A percentile compares a stretch with the other conserved stretches of the same genome.
These are phyloP conservation scores for Artemia sp. DNA, from an alignment of 2,888 invertebrate genomes.

Conservation along the genomic window DNA sequence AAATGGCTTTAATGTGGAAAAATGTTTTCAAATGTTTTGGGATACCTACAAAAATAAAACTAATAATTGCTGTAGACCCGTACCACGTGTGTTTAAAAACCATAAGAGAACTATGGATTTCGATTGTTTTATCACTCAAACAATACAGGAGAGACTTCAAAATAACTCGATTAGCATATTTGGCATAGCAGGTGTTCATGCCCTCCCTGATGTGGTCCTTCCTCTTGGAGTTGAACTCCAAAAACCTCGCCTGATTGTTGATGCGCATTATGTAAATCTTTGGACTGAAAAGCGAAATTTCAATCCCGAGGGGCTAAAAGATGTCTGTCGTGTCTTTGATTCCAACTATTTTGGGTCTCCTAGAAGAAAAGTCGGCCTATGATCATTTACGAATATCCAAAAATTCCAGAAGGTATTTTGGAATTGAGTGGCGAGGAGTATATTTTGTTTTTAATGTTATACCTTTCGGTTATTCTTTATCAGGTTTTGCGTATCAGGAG, in stretches of 20 bases:
- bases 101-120: neutral
- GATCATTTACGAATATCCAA: neutral
- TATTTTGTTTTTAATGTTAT: constrained; percentile 1
- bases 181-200: neutral
- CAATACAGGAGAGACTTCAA: neutral
- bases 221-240: neutral
- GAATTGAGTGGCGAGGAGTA: neutral
- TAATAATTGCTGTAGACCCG: neutral
- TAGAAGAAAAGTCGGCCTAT: neutral
- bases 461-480: neutral
- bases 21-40: neutral
- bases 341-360: neutral
- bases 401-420: neutral
- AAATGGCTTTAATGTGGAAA: neutral
- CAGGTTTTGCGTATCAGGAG: neutral
- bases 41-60: neutral
- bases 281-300: neutral
- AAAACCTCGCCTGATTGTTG: neutral
- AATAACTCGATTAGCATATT: neutral
- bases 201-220: neutral
- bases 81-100: neutral
- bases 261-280: neutral
- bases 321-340: neutral
- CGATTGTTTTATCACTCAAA: neutral
- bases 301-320: neutral